phyloP scores from a whole-genome alignment of 2,888 invertebrate genomes.

The Halocaridina rubra region DNA sequence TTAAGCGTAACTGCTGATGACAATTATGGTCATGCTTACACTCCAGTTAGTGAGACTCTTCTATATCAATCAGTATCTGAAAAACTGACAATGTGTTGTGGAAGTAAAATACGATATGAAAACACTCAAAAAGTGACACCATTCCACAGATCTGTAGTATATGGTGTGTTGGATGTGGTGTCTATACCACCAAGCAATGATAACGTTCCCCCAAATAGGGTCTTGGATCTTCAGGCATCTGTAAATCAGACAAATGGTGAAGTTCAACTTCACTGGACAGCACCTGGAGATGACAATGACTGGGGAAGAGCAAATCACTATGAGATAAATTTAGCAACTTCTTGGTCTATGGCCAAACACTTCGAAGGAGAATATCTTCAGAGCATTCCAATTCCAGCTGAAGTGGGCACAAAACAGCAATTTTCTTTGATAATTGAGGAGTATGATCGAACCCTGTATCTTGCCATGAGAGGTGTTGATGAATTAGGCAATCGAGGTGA shows the following conservation, averaged over 20 bases:
- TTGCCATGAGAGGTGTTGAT: neutral
- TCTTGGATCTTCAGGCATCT: constrained; percentile 73
- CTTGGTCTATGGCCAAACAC: constrained; percentile 25
- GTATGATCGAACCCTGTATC: neutral
- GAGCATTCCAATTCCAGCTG: constrained; percentile 36
- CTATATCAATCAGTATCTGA: neutral
- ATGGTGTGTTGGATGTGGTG: constrained; percentile 43
- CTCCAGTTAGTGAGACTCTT: neutral
- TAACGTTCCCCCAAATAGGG: constrained; percentile 67
- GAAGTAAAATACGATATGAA: constrained; percentile 27
- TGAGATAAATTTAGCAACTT: constrained; percentile 33
- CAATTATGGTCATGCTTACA: constrained; percentile 23
- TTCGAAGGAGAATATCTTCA: constrained; percentile 37
- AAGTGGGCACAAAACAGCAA: constrained; percentile 25
- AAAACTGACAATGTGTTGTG: constrained; percentile 65
- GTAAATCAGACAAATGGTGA: constrained; percentile 71
- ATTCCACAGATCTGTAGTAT: constrained; percentile 40
- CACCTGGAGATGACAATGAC: constrained; percentile 71
- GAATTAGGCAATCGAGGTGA: neutral
- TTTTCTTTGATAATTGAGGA: neutral
- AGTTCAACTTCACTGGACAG: constrained; percentile 73
- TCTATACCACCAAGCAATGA: constrained; percentile 18
- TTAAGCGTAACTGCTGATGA: constrained; percentile 45
- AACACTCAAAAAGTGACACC: constrained; percentile 38
- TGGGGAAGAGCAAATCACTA: constrained; percentile 33